Base-by-base conservation (phyloP, 2,797 vertebrate species). In the Danio jaintianensis region DNA sequence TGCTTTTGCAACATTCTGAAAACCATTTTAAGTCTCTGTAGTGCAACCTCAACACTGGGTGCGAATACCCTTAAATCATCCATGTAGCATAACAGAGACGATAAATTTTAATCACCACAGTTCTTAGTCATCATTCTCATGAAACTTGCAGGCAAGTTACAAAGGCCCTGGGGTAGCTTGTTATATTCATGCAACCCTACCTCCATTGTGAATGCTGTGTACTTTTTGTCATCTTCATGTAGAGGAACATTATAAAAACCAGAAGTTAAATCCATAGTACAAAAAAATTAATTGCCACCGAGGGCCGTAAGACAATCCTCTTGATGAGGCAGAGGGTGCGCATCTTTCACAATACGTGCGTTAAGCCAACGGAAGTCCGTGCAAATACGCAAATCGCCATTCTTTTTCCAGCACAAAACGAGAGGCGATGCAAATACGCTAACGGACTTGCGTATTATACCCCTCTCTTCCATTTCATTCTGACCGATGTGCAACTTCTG, bases 371-470 rank as follows among this genome's bases (percentile, higher is more conserved):
- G 16, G 2, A 70, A 70, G 40, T 55, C 50, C 0, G 50, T 55
- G 48, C 68, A 70, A 4, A 55, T 20, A 1, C 16, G 36, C 11
- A 71, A 10, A 40, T 55, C 1, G 6, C 9, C 50, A 40, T 71
- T 12, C 13, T 71, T 71, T 55, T 71, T 71, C 68, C 50, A 71
- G 38, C 68, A 55, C 48, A 71, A 36, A 42, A 56, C 69, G n/a
- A 72, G 43, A 20, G 52, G 50, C 7, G 36, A 71, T 2, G 36
- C 36, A 0, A 71, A 71, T 56, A 55, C 50, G 10, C 68, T 55
- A 1, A 18, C 36, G 0, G 50, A 71, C 5, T 71, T 71, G 11
- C 16, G 10, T 1, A 71, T 55, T 6, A 71, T 71, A 1, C 50
- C 68, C 6, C 29, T 71, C 68, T 71, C 50, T 9, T 71, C 68